Conservation (phyloP, 2,113 vertebrate species). For the Heteronetta atricapilla region DNA sequence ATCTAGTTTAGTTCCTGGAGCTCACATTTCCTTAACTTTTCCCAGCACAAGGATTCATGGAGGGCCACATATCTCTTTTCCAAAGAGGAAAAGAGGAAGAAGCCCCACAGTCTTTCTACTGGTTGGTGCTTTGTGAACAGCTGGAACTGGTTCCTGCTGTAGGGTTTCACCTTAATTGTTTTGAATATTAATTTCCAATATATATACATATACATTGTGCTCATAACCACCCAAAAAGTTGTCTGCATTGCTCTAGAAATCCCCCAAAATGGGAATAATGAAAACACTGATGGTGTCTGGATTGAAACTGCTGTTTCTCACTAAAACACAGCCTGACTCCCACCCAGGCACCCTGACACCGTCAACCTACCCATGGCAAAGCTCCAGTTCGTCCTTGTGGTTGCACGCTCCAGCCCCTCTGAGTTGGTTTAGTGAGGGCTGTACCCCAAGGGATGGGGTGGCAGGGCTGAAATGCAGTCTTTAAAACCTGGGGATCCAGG, state of each 20-base stretch:
- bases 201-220: background rate
- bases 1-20: background rate
- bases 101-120: background rate
- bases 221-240: background rate
- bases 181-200: background rate
- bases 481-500: background rate
- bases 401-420: background rate
- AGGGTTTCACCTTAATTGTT: background rate
- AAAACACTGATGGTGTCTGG: background rate
- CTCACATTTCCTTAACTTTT: background rate
- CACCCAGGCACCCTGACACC: background rate
- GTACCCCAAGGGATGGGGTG: background rate
- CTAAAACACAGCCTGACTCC: background rate
- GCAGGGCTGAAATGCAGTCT: background rate
- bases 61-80: background rate
- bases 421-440: background rate
- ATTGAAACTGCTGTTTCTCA: background rate
- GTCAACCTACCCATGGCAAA: background rate
- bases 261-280: background rate
- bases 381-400: accelerated
- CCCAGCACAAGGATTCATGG: background rate
- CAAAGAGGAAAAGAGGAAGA: background rate
- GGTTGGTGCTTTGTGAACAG: background rate
- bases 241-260: background rate
- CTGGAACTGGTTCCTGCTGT: background rate